These are phyloP conservation scores for Oscheius sp. DNA, from an alignment of 2,888 invertebrate species.

Conservation along the genomic window DNA sequence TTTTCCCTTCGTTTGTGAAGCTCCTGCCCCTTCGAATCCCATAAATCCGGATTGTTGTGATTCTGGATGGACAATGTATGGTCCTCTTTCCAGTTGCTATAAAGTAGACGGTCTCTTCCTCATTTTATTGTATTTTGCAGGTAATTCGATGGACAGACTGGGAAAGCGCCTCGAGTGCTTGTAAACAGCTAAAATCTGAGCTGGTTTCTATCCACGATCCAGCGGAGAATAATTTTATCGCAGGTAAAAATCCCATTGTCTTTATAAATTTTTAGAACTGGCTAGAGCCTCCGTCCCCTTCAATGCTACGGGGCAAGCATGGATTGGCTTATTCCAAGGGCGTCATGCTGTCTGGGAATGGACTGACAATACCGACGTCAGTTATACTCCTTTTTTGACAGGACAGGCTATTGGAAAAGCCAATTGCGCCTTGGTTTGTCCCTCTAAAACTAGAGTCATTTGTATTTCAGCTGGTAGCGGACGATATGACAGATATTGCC, in stretches of 20 bases:
- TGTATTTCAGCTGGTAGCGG: conserved; percentile 25
- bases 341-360: conserved; percentile 23
- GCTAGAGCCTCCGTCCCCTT: conserved; percentile 25
- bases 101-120: neutral
- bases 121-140: neutral
- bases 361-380: conserved; percentile 24
- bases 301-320: conserved; percentile 23
- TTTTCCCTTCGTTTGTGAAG: conserved; percentile 30
- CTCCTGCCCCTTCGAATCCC: conserved; percentile 5
- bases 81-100: neutral
- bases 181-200: conserved; percentile 19
- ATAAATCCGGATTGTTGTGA: conserved; percentile 12
- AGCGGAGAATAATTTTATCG: conserved; percentile 21
- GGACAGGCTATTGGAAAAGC: conserved; percentile 21
- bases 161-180: conserved; percentile 17
- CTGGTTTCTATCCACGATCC: conserved; percentile 14
- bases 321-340: conserved; percentile 15
- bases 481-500: conserved; percentile 11
- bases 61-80: conserved; percentile 24
- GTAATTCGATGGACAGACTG: conserved; percentile 26
- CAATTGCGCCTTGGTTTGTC: conserved; percentile 16
- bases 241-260: neutral
- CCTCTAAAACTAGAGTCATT: neutral
- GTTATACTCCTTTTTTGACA: conserved; percentile 8
- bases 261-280: neutral